phyloP scores from a whole-genome alignment of 1,140 invertebrate species.

The Metaphire vulgaris region DNA sequence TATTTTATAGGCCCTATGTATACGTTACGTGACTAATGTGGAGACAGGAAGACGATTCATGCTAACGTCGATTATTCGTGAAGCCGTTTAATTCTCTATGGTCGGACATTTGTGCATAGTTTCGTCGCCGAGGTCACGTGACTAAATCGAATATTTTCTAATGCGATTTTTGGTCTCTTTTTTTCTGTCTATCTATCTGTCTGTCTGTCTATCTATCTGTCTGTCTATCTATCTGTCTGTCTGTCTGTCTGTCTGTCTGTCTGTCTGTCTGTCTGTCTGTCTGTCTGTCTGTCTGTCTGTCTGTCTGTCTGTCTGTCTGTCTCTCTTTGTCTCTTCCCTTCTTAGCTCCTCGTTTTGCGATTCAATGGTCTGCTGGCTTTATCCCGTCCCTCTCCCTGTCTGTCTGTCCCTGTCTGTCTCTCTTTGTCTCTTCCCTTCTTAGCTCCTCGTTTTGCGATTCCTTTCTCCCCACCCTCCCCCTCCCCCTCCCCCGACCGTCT shows the following conservation, averaged over 20 bases:
- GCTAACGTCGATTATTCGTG: too few relatives aligned
- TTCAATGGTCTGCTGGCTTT: background rate
- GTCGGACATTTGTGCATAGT: too few relatives aligned
- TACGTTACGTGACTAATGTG: too few relatives aligned
- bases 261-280: background rate
- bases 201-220: background rate
- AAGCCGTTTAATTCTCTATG: too few relatives aligned
- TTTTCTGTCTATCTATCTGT: background rate
- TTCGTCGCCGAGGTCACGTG: too few relatives aligned
- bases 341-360: background rate
- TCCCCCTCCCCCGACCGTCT: background rate
- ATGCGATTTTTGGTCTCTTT: too few relatives aligned
- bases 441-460: background rate
- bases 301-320: conserved; percentile 1
- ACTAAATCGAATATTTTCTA: too few relatives aligned
- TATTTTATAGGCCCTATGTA: too few relatives aligned
- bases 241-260: background rate
- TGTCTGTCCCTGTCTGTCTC: background rate
- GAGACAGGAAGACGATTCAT: too few relatives aligned
- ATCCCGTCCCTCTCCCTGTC: background rate
- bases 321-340: background rate
- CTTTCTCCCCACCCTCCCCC: background rate
- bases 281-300: background rate
- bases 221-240: background rate
- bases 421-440: background rate